Conservation (phyloP, 1,140 invertebrate species). For the Druon quercuslanigerum region DNA sequence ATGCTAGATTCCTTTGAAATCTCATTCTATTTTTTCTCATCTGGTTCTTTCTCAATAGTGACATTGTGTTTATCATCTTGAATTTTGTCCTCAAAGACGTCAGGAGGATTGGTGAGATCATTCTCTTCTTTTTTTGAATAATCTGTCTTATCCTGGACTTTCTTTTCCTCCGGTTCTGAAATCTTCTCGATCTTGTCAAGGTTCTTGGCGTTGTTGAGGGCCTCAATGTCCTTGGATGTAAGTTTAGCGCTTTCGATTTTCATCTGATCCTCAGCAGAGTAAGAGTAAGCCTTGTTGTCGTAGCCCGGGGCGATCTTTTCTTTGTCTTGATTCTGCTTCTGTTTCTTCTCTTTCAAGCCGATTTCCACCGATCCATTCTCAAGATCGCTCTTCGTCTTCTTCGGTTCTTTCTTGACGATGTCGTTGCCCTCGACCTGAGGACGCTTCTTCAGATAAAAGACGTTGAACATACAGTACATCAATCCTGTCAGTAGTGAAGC, state of each 20-base stretch:
- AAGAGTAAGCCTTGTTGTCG: constrained; percentile 20
- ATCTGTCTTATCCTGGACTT: neutral
- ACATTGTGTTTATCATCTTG: constrained; percentile 43
- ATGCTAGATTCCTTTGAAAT: constrained; percentile 30
- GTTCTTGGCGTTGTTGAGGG: constrained; percentile 60
- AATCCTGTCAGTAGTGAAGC: constrained; percentile 80
- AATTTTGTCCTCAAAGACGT: neutral
- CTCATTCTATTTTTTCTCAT: constrained; percentile 30
- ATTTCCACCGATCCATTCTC: constrained; percentile 36
- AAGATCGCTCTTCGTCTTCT: constrained; percentile 55
- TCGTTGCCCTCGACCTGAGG: constrained; percentile 74
- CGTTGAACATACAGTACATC: constrained; percentile 83
- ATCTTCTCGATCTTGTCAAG: constrained; percentile 47
- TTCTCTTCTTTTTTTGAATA: neutral
- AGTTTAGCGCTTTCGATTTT: constrained; percentile 27
- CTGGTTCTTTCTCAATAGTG: constrained; percentile 50
- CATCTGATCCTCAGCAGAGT: neutral
- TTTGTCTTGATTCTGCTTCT: constrained; percentile 32
- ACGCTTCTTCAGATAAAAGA: constrained; percentile 79
- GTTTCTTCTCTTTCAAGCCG: constrained; percentile 37
- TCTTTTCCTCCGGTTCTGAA: constrained; percentile 43
- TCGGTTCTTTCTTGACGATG: constrained; percentile 76
- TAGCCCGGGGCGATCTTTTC: constrained; percentile 40
- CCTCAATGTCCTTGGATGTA: constrained; percentile 44
- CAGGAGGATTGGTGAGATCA: neutral